A percentile compares a stretch with the other conserved stretches of the same genome.
Conservation (phyloP, 2,888 invertebrate species). For the Sesamia inferens region DNA sequence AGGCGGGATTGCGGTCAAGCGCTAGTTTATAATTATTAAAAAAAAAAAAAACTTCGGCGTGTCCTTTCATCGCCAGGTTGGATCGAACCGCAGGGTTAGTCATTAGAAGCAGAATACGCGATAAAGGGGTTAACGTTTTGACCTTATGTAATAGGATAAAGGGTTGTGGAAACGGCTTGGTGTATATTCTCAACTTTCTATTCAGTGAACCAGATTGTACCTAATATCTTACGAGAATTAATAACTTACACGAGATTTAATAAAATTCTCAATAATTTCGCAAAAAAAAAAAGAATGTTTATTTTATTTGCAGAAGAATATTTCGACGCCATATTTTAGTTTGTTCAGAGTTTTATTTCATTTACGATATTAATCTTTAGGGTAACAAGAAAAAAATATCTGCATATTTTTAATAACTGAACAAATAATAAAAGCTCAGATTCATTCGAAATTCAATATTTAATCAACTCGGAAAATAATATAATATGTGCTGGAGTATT, state of each 20-base stretch:
- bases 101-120: constrained; percentile 67
- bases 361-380: no score
- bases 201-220: not conserved
- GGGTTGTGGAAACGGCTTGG: constrained; percentile 25
- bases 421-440: no score
- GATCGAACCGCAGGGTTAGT: constrained; percentile 71
- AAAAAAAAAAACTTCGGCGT: no score
- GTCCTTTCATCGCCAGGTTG: constrained; percentile 69
- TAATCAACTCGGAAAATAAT: not conserved
- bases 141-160: constrained; percentile 42
- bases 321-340: no score
- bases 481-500: not conserved
- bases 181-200: not conserved
- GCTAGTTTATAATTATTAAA: no score
- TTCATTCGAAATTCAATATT: no score
- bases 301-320: no score
- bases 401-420: no score
- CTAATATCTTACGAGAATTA: not conserved
- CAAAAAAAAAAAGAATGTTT: no score
- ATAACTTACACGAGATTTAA: not conserved
- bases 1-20: no score
- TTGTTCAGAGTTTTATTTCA: no score
- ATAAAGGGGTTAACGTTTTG: constrained; percentile 70
- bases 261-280: not conserved
- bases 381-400: no score